These are phyloP conservation scores for Macrocentrus cingulum DNA, from an alignment of 1,140 invertebrate species.

Conservation along the genomic window DNA sequence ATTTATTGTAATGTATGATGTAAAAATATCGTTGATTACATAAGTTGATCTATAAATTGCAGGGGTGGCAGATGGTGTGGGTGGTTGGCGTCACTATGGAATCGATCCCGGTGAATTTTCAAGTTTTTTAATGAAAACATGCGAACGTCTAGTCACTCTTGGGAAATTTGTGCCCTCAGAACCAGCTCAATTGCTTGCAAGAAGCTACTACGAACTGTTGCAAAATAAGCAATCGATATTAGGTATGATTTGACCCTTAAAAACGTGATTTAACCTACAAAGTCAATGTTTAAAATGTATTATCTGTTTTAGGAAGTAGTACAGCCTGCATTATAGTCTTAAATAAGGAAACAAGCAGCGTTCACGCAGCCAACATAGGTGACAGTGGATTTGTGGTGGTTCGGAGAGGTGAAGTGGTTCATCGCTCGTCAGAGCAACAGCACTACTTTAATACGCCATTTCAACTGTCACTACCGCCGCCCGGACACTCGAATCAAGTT, in stretches of 20 bases:
- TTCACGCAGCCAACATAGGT: slow-evolving; percentile 97
- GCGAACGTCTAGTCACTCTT: slow-evolving; percentile 86
- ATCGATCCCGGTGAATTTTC: slow-evolving; percentile 97
- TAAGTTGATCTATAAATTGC: no score
- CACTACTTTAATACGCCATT: slow-evolving; percentile 99
- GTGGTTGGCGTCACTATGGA: slow-evolving; percentile 96
- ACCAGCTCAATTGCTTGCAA: slow-evolving; percentile 83
- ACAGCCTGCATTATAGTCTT: slow-evolving; percentile 95
- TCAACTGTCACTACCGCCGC: slow-evolving; percentile 91
- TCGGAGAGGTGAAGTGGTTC: slow-evolving; percentile 80
- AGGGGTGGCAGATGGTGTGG: slow-evolving; percentile 98
- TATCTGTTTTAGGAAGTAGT: slow-evolving; percentile 96
- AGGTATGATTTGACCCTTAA: slow-evolving; percentile 61
- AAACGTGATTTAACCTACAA: not conserved
- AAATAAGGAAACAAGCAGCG: slow-evolving; percentile 82
- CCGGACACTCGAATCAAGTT: slow-evolving; percentile 79
- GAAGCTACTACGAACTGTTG: slow-evolving; percentile 88
- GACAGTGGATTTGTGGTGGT: slow-evolving; percentile 96
- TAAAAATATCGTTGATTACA: not conserved
- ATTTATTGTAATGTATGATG: not conserved
- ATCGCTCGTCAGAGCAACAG: slow-evolving; percentile 92
- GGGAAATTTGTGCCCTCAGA: slow-evolving; percentile 83
- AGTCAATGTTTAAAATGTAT: no score
- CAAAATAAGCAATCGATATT: slow-evolving; percentile 90
- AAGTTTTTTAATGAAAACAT: slow-evolving; percentile 88